Conservation (phyloP, 2,888 invertebrate genomes). For the Willowsia nigromaculata region DNA sequence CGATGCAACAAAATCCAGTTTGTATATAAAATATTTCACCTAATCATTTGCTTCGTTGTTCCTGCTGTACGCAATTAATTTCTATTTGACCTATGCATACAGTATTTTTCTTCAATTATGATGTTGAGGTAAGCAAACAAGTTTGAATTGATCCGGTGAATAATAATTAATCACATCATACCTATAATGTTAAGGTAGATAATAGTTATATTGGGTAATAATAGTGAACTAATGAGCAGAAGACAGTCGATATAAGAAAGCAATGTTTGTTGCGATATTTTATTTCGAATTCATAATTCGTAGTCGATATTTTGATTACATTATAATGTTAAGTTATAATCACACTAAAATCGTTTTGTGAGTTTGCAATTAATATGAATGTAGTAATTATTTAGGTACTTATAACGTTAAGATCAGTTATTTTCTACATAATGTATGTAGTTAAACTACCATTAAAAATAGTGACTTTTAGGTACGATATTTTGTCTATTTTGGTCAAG, state of each 20-base stretch:
- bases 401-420: not conserved
- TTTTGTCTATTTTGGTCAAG: not conserved
- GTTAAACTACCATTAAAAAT: not conserved
- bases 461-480: not conserved
- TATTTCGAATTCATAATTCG: not conserved
- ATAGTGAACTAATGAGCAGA: not conserved
- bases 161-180: no score
- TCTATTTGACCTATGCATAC: not conserved
- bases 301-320: not conserved
- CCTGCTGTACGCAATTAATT: no score
- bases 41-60: no score
- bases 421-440: not conserved
- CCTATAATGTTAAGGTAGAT: not conserved
- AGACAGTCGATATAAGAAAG: not conserved
- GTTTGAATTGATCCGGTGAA: no score
- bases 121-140: no score
- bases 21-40: not conserved
- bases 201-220: not conserved
- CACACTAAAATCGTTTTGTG: not conserved
- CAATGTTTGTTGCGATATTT: slow-evolving; percentile 17
- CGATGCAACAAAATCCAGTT: not conserved
- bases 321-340: not conserved
- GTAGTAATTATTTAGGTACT: not conserved
- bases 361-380: not conserved
- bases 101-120: not conserved